phyloP scores from a whole-genome alignment of 2,888 invertebrate species.

The Tolmerus cingulatus region DNA sequence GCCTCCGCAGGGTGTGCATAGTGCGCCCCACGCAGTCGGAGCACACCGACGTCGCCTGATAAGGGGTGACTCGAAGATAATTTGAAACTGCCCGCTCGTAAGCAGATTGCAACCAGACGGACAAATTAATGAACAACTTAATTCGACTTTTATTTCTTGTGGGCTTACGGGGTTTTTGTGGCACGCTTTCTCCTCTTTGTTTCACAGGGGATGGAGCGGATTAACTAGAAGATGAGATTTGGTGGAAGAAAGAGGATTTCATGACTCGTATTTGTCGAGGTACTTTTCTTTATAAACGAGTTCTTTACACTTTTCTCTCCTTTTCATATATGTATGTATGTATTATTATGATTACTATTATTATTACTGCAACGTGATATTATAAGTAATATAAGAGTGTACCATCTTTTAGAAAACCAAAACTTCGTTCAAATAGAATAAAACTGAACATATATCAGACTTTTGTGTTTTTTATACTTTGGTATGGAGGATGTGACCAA shows the following conservation, averaged over 20 bases:
- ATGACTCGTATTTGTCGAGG: background rate
- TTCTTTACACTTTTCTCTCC: background rate
- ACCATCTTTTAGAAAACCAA: too few relatives aligned
- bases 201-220: background rate
- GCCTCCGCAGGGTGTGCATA: background rate
- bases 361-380: too few relatives aligned
- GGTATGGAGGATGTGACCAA: too few relatives aligned
- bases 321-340: background rate
- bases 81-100: constrained; percentile 42
- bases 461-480: too few relatives aligned
- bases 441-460: too few relatives aligned
- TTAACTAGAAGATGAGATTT: constrained; percentile 31
- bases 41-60: background rate
- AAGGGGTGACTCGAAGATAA: constrained; percentile 43
- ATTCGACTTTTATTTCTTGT: constrained; percentile 48
- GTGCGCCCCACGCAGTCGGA: background rate
- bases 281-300: background rate
- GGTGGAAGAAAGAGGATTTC: background rate
- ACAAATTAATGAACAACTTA: constrained; percentile 50
- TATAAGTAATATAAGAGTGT: too few relatives aligned
- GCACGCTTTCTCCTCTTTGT: background rate
- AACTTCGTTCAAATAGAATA: too few relatives aligned
- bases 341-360: too few relatives aligned
- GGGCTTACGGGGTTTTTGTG: background rate
- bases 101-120: constrained; percentile 41